These are phyloP conservation scores for Acrocephalus scirpaceus DNA, from an alignment of 2,797 vertebrate species.

Conservation along the genomic window DNA sequence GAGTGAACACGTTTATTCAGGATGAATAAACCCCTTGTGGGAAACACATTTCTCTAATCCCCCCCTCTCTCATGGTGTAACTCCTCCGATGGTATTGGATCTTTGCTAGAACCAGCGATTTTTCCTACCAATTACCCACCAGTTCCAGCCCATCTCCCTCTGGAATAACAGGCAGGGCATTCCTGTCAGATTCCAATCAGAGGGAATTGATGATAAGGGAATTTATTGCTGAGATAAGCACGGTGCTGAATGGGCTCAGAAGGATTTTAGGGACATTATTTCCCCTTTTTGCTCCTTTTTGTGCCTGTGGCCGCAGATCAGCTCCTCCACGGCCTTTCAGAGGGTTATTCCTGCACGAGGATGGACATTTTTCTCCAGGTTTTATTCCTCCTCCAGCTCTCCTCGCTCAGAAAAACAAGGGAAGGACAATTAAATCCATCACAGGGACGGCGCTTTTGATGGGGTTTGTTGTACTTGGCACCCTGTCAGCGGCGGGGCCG, in stretches of 20 bases:
- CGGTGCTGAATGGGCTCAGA: not conserved
- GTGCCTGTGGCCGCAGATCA: not conserved
- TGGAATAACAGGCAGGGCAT: slow-evolving; percentile 51
- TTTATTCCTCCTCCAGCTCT: not conserved
- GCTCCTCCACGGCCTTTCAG: not conserved
- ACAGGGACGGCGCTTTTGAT: not conserved
- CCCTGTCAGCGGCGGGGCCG: not conserved
- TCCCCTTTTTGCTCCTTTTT: not conserved
- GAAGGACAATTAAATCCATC: not conserved
- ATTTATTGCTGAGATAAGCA: slow-evolving; percentile 41
- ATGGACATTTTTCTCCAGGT: not conserved
- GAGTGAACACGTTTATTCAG: not conserved
- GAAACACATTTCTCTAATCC: slow-evolving; percentile 36
- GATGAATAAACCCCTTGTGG: slow-evolving; percentile 20
- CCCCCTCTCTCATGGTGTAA: not conserved
- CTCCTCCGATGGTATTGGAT: not conserved
- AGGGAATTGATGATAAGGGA: not conserved
- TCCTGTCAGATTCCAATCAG: slow-evolving; percentile 22
- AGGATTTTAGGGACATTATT: slow-evolving; percentile 7
- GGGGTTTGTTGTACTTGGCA: slow-evolving; percentile 12
- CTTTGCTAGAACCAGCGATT: not conserved
- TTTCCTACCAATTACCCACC: slow-evolving; percentile 47
- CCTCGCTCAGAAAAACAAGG: not conserved
- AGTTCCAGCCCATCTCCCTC: slow-evolving; percentile 28
- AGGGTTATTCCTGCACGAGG: not conserved